Evolutionary conservation across 2,888 invertebrate species (phyloP).

Genomic region (Synanthedon myopaeformis): DNA sequence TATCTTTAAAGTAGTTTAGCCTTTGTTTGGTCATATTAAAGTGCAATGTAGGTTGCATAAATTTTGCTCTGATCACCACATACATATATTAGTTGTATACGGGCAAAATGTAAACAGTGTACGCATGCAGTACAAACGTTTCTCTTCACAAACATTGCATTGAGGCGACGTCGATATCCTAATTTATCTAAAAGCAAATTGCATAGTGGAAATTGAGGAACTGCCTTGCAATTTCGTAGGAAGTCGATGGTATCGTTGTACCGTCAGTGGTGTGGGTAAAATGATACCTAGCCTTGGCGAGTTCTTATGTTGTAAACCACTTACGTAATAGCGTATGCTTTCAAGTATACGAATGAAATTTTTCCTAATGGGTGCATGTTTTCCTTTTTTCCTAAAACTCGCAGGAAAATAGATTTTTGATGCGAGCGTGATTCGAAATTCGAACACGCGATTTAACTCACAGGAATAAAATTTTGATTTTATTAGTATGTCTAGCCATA

Average conservation of each 20-base stretch:
- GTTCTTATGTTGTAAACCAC: constrained; percentile 6
- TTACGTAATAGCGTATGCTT: constrained; percentile 18
- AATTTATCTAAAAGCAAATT: constrained; percentile 32
- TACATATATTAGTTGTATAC: neutral
- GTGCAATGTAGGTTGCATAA: too few relatives aligned
- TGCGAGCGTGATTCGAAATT: too few relatives aligned
- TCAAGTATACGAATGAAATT: constrained; percentile 8
- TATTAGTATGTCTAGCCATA: too few relatives aligned
- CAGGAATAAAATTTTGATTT: too few relatives aligned
- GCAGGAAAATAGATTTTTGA: too few relatives aligned
- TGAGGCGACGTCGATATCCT: constrained; percentile 11
- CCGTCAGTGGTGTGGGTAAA: constrained; percentile 2
- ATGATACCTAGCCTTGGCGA: neutral
- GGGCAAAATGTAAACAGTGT: neutral
- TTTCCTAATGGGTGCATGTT: neutral
- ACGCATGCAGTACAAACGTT: neutral
- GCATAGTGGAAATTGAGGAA: constrained; percentile 32
- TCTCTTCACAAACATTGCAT: neutral
- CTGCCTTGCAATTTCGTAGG: constrained; percentile 28
- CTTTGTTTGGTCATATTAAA: too few relatives aligned
- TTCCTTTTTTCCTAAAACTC: too few relatives aligned
- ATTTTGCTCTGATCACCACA: neutral
- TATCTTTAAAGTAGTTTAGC: too few relatives aligned
- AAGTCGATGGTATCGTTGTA: constrained; percentile 12
- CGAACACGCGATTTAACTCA: too few relatives aligned